A percentile compares a stretch with the other conserved stretches of the same genome.
phyloP scores from a whole-genome alignment of 2,797 vertebrate species.

The Pseudochirops cupreus region DNA sequence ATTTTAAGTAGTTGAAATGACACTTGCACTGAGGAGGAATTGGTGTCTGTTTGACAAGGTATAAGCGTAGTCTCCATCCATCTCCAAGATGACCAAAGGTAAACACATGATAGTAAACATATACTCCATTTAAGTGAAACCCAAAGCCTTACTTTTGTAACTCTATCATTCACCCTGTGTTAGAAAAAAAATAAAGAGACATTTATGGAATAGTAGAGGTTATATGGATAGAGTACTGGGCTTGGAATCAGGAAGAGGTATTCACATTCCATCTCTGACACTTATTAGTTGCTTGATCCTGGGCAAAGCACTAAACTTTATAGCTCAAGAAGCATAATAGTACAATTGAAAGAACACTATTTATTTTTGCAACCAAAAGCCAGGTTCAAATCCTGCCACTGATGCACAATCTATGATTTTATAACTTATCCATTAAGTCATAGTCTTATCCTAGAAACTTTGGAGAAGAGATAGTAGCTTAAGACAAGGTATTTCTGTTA shows the following conservation, averaged over 20 bases:
- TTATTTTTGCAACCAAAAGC: background rate
- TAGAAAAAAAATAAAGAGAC: background rate
- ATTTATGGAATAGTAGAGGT: background rate
- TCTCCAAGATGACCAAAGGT: conserved; percentile 1
- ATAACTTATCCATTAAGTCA: background rate
- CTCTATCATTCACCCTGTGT: background rate
- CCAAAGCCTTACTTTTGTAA: background rate
- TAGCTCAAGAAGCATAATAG: background rate
- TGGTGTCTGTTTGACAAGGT: conserved; percentile 38
- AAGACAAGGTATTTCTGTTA: background rate
- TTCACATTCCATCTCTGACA: background rate
- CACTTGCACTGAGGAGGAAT: conserved; percentile 45
- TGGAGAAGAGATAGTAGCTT: background rate
- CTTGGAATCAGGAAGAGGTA: background rate
- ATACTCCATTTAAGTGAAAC: background rate
- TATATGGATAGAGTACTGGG: background rate
- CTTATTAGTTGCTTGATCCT: background rate
- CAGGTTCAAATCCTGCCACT: background rate
- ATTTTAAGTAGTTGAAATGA: conserved; percentile 54
- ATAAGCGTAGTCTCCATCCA: conserved; percentile 1
- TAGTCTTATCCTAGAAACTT: background rate
- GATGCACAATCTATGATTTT: conserved; percentile 9
- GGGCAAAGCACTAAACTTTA: background rate
- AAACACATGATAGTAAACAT: background rate
- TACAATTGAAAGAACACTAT: background rate